phyloP scores from a whole-genome alignment of 2,797 vertebrate species.

The Novumbra hubbsi region DNA sequence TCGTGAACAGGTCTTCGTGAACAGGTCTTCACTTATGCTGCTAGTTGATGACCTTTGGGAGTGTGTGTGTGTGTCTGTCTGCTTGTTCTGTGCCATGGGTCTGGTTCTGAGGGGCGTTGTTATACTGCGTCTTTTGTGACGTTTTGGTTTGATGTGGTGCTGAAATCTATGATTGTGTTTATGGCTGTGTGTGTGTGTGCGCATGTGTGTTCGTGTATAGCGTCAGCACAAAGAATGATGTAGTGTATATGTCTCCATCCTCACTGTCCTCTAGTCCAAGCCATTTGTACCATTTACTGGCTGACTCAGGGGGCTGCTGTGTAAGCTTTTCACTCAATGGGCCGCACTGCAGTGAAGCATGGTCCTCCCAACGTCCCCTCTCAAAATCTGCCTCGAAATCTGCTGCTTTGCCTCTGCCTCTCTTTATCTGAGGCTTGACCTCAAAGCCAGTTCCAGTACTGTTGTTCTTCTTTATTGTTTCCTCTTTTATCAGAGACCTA shows the following conservation, averaged over 20 bases:
- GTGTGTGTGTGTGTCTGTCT: conserved; percentile 2
- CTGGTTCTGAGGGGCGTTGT: not conserved
- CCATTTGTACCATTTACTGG: conserved; percentile 4
- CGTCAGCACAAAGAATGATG: conserved; percentile 11
- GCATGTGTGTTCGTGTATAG: not conserved
- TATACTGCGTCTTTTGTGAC: no score
- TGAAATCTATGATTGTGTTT: not conserved
- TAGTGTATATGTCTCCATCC: conserved; percentile 15
- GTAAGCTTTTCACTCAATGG: conserved; percentile 18
- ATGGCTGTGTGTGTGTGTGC: not conserved
- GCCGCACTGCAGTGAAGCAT: conserved; percentile 20
- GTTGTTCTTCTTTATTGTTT: no score
- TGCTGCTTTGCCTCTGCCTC: no score
- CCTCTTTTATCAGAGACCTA: no score
- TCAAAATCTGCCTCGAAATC: not conserved
- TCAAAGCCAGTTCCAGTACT: no score
- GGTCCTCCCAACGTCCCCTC: conserved; percentile 1
- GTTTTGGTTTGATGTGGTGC: no score
- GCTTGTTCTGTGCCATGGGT: not conserved
- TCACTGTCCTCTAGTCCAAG: not conserved
- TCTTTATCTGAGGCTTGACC: no score
- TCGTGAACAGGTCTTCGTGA: no score
- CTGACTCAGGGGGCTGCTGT: conserved; percentile 24
- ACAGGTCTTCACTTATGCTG: no score
- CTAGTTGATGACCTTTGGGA: not conserved